These are phyloP conservation scores for Antitype chi DNA, from an alignment of 2,888 invertebrate genomes.

Conservation along the genomic window DNA sequence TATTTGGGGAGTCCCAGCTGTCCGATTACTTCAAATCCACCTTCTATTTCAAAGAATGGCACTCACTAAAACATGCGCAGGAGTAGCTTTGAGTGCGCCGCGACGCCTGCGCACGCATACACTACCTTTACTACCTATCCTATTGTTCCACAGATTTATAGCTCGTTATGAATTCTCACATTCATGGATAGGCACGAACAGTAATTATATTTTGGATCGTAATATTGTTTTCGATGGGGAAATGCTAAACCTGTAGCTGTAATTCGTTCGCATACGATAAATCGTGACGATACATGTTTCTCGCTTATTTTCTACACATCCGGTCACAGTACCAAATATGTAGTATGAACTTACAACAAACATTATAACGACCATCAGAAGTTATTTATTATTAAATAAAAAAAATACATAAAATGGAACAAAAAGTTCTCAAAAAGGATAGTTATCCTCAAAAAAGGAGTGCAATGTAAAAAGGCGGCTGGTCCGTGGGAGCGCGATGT, in stretches of 20 bases:
- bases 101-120: slow-evolving; percentile 64
- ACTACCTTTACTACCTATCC: slow-evolving; percentile 43
- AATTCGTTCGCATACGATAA: neutral
- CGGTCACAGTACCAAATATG: neutral
- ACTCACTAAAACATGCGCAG: slow-evolving; percentile 24
- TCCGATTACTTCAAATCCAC: neutral
- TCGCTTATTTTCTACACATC: neutral
- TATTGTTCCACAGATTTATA: slow-evolving; percentile 61
- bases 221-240: slow-evolving; percentile 43
- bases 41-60: neutral
- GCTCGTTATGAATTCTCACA: slow-evolving; percentile 51
- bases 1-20: neutral
- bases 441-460: slow-evolving; percentile 71
- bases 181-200: slow-evolving; percentile 57
- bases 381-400: slow-evolving; percentile 3
- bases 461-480: slow-evolving; percentile 70
- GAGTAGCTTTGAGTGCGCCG: slow-evolving; percentile 50
- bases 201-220: slow-evolving; percentile 42
- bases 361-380: neutral
- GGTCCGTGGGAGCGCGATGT: slow-evolving; percentile 79
- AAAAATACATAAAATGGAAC: slow-evolving; percentile 23
- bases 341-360: neutral
- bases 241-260: slow-evolving; percentile 10
- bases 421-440: slow-evolving; percentile 63
- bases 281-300: slow-evolving; percentile 17